phyloP scores from a whole-genome alignment of 2,888 invertebrate genomes.

The Drosophila infuscata region DNA sequence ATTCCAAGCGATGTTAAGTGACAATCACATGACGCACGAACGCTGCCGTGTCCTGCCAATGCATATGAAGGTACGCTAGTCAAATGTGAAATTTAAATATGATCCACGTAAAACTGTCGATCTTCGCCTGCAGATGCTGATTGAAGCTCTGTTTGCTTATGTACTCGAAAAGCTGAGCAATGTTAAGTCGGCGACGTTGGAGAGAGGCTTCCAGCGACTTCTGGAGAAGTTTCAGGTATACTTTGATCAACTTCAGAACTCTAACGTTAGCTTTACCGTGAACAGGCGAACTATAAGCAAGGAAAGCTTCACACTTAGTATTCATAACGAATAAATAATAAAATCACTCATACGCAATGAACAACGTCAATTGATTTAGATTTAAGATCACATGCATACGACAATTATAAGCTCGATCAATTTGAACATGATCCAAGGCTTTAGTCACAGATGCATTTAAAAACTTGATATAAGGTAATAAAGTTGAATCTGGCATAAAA shows the following conservation, averaged over 20 bases:
- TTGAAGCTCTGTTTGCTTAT: slow-evolving; percentile 33
- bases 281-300: slow-evolving; percentile 2
- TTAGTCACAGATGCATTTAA: not conserved
- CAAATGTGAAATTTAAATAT: not conserved
- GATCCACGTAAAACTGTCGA: not conserved
- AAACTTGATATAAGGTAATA: not conserved
- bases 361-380: slow-evolving; percentile 3
- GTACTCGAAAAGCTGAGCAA: slow-evolving; percentile 46
- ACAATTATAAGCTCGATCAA: slow-evolving; percentile 3
- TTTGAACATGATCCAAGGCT: slow-evolving; percentile 21
- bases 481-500: not conserved
- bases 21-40: slow-evolving; percentile 38
- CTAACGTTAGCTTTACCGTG: not conserved
- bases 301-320: not conserved
- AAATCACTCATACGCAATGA: slow-evolving; percentile 9
- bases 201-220: slow-evolving; percentile 58
- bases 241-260: not conserved
- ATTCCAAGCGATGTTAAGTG: slow-evolving; percentile 58
- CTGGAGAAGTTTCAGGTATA: slow-evolving; percentile 40
- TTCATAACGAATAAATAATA: not conserved
- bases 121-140: slow-evolving; percentile 32
- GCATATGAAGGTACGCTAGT: slow-evolving; percentile 51
- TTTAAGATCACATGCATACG: slow-evolving; percentile 1
- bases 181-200: slow-evolving; percentile 59
- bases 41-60: slow-evolving; percentile 26